Evolutionary conservation across 2,113 vertebrate genomes (phyloP).

Genomic region (mouse (Mus musculus)): DNA sequence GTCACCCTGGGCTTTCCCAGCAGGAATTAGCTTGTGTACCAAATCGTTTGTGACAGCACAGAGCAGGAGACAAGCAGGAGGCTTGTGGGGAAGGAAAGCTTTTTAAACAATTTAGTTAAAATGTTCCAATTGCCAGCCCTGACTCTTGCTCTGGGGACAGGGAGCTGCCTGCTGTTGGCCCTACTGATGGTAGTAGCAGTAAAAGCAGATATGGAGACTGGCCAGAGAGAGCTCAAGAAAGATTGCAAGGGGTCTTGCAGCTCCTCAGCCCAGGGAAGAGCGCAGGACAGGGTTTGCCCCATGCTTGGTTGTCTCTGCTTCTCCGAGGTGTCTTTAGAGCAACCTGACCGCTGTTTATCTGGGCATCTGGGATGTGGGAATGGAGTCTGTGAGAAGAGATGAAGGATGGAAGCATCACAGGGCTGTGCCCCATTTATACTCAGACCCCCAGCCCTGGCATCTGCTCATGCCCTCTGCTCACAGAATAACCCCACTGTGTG

Average conservation of each 20-base stretch:
- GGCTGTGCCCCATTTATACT: background rate
- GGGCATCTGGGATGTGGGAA: background rate
- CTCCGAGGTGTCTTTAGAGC: background rate
- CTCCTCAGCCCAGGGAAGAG: background rate
- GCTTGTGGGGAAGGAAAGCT: constrained; percentile 64
- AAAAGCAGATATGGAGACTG: background rate
- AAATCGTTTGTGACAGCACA: constrained; percentile 68
- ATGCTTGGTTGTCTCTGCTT: background rate
- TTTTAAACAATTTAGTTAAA: constrained; percentile 80
- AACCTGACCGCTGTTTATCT: background rate
- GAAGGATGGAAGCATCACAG: background rate
- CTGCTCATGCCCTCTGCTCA: background rate
- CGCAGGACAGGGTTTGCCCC: background rate
- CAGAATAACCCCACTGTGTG: constrained; percentile 33
- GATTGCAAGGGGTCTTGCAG: background rate
- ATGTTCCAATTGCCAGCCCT: constrained; percentile 54
- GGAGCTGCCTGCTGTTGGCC: constrained; percentile 15
- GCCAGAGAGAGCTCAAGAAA: background rate
- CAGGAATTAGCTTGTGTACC: constrained; percentile 49
- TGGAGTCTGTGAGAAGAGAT: background rate
- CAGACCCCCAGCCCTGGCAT: constrained; percentile 2
- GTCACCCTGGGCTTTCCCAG: background rate
- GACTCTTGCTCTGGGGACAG: constrained; percentile 57
- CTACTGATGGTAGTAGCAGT: background rate
- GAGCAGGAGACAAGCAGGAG: constrained; percentile 64